Evolutionary conservation across 2,113 vertebrate species (phyloP), one percentile per base, ranked within the genome.

Genomic region (Corythornis vintsioides): DNA sequence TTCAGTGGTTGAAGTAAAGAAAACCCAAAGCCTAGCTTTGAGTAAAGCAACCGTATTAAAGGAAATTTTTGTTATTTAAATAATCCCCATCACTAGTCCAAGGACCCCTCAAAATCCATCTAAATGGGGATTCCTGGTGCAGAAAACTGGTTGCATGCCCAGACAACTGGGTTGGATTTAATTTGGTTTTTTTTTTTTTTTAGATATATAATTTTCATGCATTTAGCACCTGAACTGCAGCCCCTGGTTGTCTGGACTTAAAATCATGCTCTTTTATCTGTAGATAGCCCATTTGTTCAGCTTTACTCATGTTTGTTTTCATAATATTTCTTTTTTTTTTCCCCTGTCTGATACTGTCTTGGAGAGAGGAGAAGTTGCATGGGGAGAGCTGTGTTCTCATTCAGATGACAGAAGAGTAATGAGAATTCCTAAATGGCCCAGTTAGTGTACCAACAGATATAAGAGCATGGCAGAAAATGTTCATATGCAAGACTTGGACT

Each of bases 1-100:
- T 10, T 53, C 20, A 31, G 11, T 40, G 14, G 25, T 31, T 76
- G 63, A 69, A 26, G 64, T 52, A 2, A n/a, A 50, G 67, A 64
- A 26, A 50, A 4, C 0, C 1, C 2, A 26, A 50, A 4, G 0
- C 1, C 2, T 11, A 57, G 24, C 45, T 76, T 31, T 55, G 26
- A 82, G 47, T 33, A 55, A 76, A 22, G 29, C 33, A 14, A 50
- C 22, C 14, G 4, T 56, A 25, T 15, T 45, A 42, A 89, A 65
- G 47, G 40, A 47, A 33, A n/a, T 22, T 74, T 12, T 21, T 71
- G 20, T 60, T 75, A 55, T 33, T 77, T 61, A 55, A 38, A 60
- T 38, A 72, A 22, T 71, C 47, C 18, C 13, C 7, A 9, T 61
- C 38, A 9, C 45, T 69, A 60, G 18, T 65, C 42, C 25, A 53